phyloP scores from a whole-genome alignment of 2,888 invertebrate genomes.

The Cybosia mesomella region DNA sequence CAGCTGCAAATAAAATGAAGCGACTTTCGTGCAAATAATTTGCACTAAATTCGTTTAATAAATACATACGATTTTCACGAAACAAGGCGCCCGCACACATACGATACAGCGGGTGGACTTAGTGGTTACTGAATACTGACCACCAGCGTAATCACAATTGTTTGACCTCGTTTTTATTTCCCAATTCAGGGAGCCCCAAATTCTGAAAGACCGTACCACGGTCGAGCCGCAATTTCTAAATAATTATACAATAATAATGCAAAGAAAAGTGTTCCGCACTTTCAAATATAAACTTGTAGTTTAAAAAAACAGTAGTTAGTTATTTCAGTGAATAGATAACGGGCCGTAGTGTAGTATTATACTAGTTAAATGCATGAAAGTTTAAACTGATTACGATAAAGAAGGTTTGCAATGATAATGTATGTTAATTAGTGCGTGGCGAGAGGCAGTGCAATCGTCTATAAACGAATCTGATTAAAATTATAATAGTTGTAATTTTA shows the following conservation, averaged over 20 bases:
- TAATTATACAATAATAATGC: neutral
- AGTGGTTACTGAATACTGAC: too few relatives aligned
- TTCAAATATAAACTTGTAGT: constrained; percentile 23
- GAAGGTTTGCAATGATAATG: constrained; percentile 31
- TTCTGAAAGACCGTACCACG: neutral
- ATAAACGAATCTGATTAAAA: constrained; percentile 58
- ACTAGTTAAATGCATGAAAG: constrained; percentile 38
- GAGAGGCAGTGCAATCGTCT: constrained; percentile 62
- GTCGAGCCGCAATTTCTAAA: neutral
- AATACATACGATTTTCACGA: too few relatives aligned
- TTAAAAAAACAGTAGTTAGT: constrained; percentile 23
- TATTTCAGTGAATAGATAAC: constrained; percentile 54
- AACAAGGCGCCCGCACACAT: too few relatives aligned
- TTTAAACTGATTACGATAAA: constrained; percentile 17
- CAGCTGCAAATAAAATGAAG: too few relatives aligned
- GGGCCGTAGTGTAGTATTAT: constrained; percentile 44
- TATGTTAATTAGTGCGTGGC: constrained; percentile 41
- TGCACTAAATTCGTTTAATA: too few relatives aligned
- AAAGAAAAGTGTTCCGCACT: constrained; percentile 18
- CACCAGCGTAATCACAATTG: too few relatives aligned
- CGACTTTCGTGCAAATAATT: too few relatives aligned
- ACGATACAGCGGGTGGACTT: too few relatives aligned
- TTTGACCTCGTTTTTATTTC: neutral
- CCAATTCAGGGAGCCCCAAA: neutral
- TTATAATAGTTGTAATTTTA: constrained; percentile 55